These are phyloP conservation scores for Hoplostethus mediterraneus DNA, from an alignment of 2,797 vertebrate species.

Conservation along the genomic window DNA sequence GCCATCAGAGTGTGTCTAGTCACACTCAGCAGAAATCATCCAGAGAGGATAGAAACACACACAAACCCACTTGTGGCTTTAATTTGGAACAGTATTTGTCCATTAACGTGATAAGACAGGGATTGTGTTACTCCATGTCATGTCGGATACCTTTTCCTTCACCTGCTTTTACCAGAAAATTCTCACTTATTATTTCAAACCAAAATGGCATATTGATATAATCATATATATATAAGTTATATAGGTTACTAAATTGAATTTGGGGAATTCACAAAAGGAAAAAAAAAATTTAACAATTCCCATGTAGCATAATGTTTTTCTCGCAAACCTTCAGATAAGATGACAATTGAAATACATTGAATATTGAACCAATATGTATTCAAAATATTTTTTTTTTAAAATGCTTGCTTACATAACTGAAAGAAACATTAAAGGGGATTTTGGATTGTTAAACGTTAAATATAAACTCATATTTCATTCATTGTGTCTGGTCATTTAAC, in stretches of 20 bases:
- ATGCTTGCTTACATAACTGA: not conserved
- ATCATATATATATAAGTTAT: too few species aligned
- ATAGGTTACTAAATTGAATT: not conserved
- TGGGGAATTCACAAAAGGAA: not conserved
- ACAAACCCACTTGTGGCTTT: constrained; percentile 80
- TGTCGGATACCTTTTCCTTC: constrained; percentile 2
- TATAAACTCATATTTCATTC: not conserved
- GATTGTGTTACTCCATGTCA: constrained; percentile 28
- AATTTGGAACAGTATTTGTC: constrained; percentile 83
- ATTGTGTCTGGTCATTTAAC: too few species aligned
- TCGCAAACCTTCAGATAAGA: not conserved
- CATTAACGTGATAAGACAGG: constrained; percentile 65
- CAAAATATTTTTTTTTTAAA: not conserved
- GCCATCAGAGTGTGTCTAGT: constrained; percentile 55
- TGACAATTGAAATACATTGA: not conserved
- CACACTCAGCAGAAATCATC: constrained; percentile 62
- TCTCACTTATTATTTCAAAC: not conserved
- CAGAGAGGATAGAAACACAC: constrained; percentile 73
- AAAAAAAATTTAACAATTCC: not conserved
- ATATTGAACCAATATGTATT: not conserved
- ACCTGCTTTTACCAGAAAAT: constrained; percentile 13
- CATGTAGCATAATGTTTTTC: not conserved
- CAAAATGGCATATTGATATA: too few species aligned
- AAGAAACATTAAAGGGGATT: not conserved
- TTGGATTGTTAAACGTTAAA: not conserved